Evolutionary conservation across 2,888 invertebrate genomes (phyloP).

Genomic region (Zaprionus obscuricornis): DNA sequence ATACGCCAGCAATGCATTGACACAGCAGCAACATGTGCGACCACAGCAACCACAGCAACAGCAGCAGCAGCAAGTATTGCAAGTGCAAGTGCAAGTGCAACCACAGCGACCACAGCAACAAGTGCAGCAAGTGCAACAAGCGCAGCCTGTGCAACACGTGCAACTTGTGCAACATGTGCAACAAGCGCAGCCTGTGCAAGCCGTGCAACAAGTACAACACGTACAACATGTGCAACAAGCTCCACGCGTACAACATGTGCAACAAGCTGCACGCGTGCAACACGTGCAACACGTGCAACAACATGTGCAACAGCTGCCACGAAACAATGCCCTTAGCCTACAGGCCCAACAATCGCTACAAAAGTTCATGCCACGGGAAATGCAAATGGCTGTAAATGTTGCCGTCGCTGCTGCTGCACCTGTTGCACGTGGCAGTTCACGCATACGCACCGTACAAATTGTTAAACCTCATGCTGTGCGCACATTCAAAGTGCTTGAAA

Average conservation of each 20-base stretch:
- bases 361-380: constrained; percentile 73
- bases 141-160: background rate
- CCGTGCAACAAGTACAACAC: too few species aligned
- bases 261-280: too few species aligned
- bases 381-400: constrained; percentile 66
- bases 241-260: too few species aligned
- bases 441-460: constrained; percentile 80
- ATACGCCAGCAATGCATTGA: constrained; percentile 48
- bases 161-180: too few species aligned
- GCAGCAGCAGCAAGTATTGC: constrained; percentile 20
- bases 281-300: too few species aligned
- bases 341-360: constrained; percentile 64
- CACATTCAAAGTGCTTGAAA: constrained; percentile 77
- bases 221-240: too few species aligned
- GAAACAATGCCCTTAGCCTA: constrained; percentile 35
- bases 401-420: constrained; percentile 52
- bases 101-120: too few species aligned
- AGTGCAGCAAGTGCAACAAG: background rate
- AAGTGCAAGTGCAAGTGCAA: too few species aligned
- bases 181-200: too few species aligned
- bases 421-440: constrained; percentile 50
- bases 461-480: constrained; percentile 64
- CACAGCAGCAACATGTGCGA: constrained; percentile 48
- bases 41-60: constrained; percentile 20
- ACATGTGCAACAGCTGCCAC: too few species aligned